These are phyloP conservation scores for Sylvia atricapilla DNA, from an alignment of 2,113 vertebrate species.

Conservation along the genomic window DNA sequence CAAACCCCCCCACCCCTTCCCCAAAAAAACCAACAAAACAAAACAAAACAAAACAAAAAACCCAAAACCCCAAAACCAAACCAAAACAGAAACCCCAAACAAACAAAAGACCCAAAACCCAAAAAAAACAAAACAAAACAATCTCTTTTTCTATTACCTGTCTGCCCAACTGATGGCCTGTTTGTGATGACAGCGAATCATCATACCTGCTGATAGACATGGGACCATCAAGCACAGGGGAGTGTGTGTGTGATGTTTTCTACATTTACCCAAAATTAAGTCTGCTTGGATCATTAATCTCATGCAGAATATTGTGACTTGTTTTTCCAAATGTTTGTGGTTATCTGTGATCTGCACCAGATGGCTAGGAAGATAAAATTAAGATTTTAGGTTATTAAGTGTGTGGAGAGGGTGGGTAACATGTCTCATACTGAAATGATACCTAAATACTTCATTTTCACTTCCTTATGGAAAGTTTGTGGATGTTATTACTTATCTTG, in stretches of 20 bases:
- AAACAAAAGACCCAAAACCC: not conserved
- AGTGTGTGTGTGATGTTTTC: not conserved
- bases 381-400: not conserved
- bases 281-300: not conserved
- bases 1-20: not conserved
- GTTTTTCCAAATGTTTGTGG: not conserved
- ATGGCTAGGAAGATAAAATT: not conserved
- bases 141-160: not conserved
- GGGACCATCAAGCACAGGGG: not conserved
- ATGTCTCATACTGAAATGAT: not conserved
- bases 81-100: not conserved
- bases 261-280: not conserved
- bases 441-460: not conserved
- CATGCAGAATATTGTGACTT: not conserved
- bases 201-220: not conserved
- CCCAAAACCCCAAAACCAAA: not conserved
- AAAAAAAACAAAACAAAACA: too few species aligned
- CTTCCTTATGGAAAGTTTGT: not conserved
- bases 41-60: not conserved
- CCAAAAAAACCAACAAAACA: too few species aligned
- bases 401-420: not conserved
- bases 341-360: not conserved
- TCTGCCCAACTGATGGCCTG: fast-evolving
- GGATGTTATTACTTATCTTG: not conserved
- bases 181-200: not conserved